phyloP scores from a whole-genome alignment of 2,888 invertebrate species.

The Trichacis sp. region DNA sequence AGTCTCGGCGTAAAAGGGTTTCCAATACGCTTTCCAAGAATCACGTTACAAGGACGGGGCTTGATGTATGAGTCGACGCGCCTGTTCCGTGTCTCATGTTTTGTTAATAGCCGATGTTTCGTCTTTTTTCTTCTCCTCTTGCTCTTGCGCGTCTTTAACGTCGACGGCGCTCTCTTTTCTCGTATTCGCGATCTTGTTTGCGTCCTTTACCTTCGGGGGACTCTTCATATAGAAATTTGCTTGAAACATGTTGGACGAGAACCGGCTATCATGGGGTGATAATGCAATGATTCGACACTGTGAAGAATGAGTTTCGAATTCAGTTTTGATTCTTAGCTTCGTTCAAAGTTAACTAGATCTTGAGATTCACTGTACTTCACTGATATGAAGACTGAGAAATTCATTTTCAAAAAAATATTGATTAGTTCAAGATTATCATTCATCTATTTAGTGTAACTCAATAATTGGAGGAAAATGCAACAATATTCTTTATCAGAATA shows the following conservation, averaged over 20 bases:
- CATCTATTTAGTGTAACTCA: too few relatives aligned
- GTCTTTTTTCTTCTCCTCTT: slow-evolving; percentile 34
- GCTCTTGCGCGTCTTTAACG: slow-evolving; percentile 6
- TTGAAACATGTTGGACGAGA: slow-evolving; percentile 8
- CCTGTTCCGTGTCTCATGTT: slow-evolving; percentile 59
- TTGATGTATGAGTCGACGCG: slow-evolving; percentile 58
- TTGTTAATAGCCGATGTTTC: slow-evolving; percentile 58
- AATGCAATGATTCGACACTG: too few relatives aligned
- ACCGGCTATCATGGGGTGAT: not conserved
- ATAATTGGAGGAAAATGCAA: too few relatives aligned
- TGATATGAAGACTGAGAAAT: slow-evolving; percentile 68
- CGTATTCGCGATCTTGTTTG: slow-evolving; percentile 30
- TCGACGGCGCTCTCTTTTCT: slow-evolving; percentile 11
- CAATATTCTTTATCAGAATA: too few relatives aligned
- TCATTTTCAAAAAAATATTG: too few relatives aligned
- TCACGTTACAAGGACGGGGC: slow-evolving; percentile 52
- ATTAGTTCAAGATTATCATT: too few relatives aligned
- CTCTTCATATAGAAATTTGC: slow-evolving; percentile 23
- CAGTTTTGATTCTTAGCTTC: too few relatives aligned
- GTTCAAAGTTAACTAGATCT: too few relatives aligned
- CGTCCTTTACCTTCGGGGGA: slow-evolving; percentile 12
- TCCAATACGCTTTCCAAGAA: slow-evolving; percentile 49
- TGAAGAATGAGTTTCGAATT: too few relatives aligned
- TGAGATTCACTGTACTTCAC: too few relatives aligned
- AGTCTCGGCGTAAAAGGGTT: slow-evolving; percentile 43